Evolutionary conservation across 2,888 invertebrate genomes (phyloP), one percentile per base, ranked within the genome.

Genomic region (Hypomecis atomaria): DNA sequence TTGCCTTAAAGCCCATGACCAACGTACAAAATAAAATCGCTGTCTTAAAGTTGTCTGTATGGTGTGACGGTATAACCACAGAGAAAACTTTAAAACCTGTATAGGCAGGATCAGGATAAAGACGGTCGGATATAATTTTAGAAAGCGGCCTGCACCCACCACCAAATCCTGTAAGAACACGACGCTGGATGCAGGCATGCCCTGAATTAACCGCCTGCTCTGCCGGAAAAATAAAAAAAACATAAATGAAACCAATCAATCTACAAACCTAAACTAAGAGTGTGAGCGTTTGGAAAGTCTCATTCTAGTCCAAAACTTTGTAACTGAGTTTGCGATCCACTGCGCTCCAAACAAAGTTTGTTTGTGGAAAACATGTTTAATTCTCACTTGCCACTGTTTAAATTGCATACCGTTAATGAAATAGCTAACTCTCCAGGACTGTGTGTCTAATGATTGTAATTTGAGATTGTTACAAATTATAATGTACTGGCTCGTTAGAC

Each of bases 391-490:
- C 48, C 58, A 44, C 58, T 63, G 62, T 62, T 62, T 58, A 62
- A 59, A 66, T 66, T 69, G 65, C 66, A 66, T 65, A 62, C 54
- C 52, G 57, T 52, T 64, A 59, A 62, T 65, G 59, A 60, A 62
- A 65, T 58, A 59, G 60, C 59, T 50, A 55, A 64, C 54, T 54
- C 58, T 47, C 34, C 48, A 37, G 55, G 40, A 64, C 54, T 64
- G 49, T 59, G 49, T 59, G 50, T 44, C 55, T 59, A 55, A 59
- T 49, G 48, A 55, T 50, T 40, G 59, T 40, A 55, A 59, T 54
- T 62, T 58, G 58, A 58, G 62, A 57, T 53, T 52, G 42, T 54
- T 37, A 10, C 33, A 48, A 64, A 55, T 59, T 45, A 59, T 50
- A 50, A 49, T 44, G 54, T 62, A 11, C 36, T 10, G 13, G 11